Percentiles rank a stretch among this genome's conserved stretches.
These are phyloP conservation scores for Clitarchus hookeri DNA, from an alignment of 2,888 invertebrate species.

Conservation along the genomic window DNA sequence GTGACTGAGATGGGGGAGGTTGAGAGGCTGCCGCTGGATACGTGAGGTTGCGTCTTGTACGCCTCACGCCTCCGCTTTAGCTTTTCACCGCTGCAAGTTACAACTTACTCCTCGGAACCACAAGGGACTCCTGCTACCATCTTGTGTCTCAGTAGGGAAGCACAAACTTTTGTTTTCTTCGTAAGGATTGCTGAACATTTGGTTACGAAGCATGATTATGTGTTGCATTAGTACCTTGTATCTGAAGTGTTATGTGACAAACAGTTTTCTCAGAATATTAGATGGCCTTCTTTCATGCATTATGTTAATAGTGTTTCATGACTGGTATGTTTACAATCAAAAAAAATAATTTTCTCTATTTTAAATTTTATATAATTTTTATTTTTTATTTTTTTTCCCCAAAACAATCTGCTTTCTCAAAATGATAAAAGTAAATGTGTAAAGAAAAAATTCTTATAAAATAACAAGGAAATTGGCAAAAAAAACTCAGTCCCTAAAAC, in stretches of 20 bases:
- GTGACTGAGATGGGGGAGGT: constrained; percentile 80
- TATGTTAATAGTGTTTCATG: background rate
- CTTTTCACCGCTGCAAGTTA: background rate
- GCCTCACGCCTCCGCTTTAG: background rate
- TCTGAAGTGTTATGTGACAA: background rate
- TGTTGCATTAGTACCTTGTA: background rate
- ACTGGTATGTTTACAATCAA: background rate
- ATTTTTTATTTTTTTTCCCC: background rate
- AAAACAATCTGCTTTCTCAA: background rate
- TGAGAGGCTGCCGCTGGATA: constrained; percentile 59
- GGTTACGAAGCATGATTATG: background rate
- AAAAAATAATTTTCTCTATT: background rate
- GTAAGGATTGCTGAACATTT: background rate
- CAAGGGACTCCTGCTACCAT: background rate
- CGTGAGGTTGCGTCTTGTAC: background rate
- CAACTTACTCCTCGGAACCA: background rate
- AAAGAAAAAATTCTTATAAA: background rate
- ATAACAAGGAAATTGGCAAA: background rate
- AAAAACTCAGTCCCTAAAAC: background rate
- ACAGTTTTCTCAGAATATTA: background rate
- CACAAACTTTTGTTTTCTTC: background rate
- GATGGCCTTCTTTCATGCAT: background rate
- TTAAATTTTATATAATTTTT: background rate
- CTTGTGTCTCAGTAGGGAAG: background rate
- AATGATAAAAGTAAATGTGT: too few species aligned